These are phyloP conservation scores for Caenorhabditis tropicalis DNA, from an alignment of 1,140 invertebrate genomes.

Conservation along the genomic window DNA sequence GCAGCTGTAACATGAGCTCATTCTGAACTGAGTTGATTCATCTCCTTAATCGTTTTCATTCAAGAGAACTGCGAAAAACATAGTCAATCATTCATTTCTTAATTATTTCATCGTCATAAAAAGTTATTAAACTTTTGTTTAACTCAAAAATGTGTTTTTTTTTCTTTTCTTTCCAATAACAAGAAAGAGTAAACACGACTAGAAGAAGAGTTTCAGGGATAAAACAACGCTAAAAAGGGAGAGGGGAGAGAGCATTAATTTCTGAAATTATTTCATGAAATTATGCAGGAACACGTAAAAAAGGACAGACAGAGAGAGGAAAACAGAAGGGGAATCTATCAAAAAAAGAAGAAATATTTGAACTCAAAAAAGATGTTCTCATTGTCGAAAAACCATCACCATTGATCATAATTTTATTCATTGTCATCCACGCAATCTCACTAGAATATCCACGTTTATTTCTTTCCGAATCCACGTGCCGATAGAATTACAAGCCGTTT, in stretches of 20 bases:
- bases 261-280: not conserved
- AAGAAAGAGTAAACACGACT: not conserved
- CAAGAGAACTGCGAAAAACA: not conserved
- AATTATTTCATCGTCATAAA: slow-evolving; percentile 1
- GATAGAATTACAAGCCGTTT: slow-evolving; percentile 24
- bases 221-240: slow-evolving; percentile 15
- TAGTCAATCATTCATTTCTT: slow-evolving; percentile 31
- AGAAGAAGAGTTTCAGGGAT: not conserved
- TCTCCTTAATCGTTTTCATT: not conserved
- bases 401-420: not conserved
- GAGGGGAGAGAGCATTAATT: not conserved
- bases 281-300: slow-evolving; percentile 4
- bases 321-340: not conserved
- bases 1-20: no score
- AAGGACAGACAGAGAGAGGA: not conserved
- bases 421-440: not conserved
- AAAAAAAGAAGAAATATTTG: not conserved
- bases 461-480: slow-evolving; percentile 30
- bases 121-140: not conserved
- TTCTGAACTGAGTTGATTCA: no score
- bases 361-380: not conserved
- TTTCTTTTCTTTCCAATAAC: not conserved
- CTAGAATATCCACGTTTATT: not conserved
- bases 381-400: not conserved
- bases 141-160: not conserved